Evolutionary conservation across 2,113 vertebrate genomes (phyloP).

Genomic region (Spheniscus mendiculus): DNA sequence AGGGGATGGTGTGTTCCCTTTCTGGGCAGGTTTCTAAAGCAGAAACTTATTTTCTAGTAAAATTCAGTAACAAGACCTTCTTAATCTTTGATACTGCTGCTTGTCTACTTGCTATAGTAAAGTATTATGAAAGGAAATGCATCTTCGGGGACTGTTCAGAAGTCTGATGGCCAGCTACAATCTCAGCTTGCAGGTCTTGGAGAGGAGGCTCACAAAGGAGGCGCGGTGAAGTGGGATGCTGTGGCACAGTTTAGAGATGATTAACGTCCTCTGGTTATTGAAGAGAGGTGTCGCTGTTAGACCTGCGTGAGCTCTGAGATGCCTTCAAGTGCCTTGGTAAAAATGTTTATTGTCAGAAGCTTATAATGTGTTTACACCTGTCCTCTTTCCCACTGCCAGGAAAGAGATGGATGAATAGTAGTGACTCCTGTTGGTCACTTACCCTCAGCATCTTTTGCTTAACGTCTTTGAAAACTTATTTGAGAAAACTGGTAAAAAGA

Average conservation of each 20-base stretch:
- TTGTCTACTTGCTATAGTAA: slow-evolving; percentile 39
- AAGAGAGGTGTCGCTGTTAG: not conserved
- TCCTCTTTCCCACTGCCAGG: not conserved
- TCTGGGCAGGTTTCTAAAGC: slow-evolving; percentile 21
- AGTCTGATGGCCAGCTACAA: not conserved
- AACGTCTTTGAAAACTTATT: not conserved
- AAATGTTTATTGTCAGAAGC: not conserved
- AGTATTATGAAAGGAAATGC: slow-evolving; percentile 29
- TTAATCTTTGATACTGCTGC: not conserved
- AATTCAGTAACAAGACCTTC: not conserved
- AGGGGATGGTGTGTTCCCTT: not conserved
- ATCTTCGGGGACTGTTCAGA: not conserved
- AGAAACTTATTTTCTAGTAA: not conserved
- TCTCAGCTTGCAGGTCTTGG: not conserved
- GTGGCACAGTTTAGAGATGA: rapidly evolving
- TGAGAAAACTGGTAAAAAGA: not conserved
- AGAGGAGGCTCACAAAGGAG: not conserved
- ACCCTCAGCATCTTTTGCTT: not conserved
- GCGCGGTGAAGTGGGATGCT: not conserved
- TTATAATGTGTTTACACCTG: not conserved
- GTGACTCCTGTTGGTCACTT: not conserved
- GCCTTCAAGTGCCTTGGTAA: not conserved
- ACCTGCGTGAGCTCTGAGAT: not conserved
- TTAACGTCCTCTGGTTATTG: not conserved
- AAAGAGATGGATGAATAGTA: not conserved